Conservation (phyloP, 2,113 vertebrate genomes). For the Lethenteron camtschaticum region DNA sequence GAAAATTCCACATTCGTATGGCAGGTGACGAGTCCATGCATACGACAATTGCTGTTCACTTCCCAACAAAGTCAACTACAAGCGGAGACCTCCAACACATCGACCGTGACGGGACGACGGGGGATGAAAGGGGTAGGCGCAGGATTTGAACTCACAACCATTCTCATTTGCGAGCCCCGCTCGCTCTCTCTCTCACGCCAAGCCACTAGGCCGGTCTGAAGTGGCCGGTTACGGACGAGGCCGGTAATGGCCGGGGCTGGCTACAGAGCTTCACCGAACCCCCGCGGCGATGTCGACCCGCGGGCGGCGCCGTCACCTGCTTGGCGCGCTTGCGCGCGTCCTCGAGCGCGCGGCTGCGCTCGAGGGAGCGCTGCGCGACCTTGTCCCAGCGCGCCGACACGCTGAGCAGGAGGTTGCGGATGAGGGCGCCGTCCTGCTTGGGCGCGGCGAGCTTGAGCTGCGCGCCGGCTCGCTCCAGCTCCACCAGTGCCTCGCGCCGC, state of each 20-base stretch:
- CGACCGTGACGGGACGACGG: not conserved
- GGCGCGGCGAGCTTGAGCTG: conserved; percentile 28
- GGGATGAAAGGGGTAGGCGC: not conserved
- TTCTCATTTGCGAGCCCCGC: too few species aligned
- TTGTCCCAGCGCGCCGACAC: conserved; percentile 32
- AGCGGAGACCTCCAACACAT: too few species aligned
- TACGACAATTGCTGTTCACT: too few species aligned
- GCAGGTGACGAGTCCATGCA: too few species aligned
- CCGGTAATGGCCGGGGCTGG: too few species aligned
- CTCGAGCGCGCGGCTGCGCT: conserved; percentile 29
- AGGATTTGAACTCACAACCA: not conserved
- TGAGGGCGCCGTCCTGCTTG: conserved; percentile 32
- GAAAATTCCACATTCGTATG: too few species aligned
- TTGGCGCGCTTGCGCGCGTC: conserved; percentile 33
- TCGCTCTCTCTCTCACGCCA: too few species aligned
- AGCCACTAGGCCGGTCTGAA: too few species aligned
- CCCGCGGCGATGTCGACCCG: too few species aligned
- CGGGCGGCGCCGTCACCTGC: conserved; percentile 21
- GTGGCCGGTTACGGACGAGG: too few species aligned
- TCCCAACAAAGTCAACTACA: too few species aligned
- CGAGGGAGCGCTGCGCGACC: conserved; percentile 22
- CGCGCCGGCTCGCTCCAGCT: conserved; percentile 23
- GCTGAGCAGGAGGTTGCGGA: conserved; percentile 31
- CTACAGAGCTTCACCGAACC: too few species aligned
- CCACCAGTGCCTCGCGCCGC: conserved; percentile 24